Conservation (phyloP, 2,113 vertebrate genomes). For the Percina caprodes region DNA sequence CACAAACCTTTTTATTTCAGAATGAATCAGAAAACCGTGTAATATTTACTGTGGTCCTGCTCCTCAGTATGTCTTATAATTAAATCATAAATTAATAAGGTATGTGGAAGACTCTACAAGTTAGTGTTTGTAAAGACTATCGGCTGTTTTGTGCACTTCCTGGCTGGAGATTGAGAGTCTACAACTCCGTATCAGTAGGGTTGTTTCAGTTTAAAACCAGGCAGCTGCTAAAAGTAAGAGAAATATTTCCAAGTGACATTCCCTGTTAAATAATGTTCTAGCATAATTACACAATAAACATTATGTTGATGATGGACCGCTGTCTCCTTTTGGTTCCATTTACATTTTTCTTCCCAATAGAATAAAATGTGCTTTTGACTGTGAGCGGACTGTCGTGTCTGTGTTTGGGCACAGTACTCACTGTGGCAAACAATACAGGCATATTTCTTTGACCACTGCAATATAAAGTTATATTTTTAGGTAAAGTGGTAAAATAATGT, state of each 20-base stretch:
- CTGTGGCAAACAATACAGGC: too few relatives aligned
- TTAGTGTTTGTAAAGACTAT: slow-evolving; percentile 13
- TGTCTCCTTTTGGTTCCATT: neutral
- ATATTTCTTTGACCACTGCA: too few relatives aligned
- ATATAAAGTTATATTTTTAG: too few relatives aligned
- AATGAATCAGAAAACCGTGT: neutral
- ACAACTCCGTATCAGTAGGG: neutral
- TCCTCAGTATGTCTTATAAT: slow-evolving; percentile 4
- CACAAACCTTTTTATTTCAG: neutral
- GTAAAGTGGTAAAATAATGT: too few relatives aligned
- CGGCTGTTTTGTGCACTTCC: neutral
- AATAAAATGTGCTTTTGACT: too few relatives aligned
- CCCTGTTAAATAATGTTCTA: slow-evolving; percentile 8
- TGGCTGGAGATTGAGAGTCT: neutral
- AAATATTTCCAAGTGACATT: neutral
- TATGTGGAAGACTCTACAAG: slow-evolving; percentile 9
- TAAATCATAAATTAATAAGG: neutral
- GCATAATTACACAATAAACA: neutral
- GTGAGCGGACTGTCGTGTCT: too few relatives aligned
- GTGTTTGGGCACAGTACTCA: too few relatives aligned
- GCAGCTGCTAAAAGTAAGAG: neutral
- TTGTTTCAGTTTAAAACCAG: neutral
- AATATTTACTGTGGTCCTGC: neutral
- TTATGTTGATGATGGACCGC: neutral
- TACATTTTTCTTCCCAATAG: slow-evolving; percentile 6